Conservation (phyloP, 2,797 vertebrate species). For the Iguana delicatissima region DNA sequence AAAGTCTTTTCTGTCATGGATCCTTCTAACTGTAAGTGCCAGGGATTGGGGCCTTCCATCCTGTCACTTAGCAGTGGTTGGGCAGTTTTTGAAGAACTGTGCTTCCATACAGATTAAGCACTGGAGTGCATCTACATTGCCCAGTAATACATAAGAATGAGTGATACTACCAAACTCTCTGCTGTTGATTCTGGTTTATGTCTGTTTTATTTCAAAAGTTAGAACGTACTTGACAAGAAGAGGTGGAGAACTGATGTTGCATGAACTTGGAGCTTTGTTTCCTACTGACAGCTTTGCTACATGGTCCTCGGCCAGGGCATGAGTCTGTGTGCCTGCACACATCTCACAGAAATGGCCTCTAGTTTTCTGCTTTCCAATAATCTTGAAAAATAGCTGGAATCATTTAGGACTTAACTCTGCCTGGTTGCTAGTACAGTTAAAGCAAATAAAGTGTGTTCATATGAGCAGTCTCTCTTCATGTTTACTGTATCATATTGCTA, state of each 20-base stretch:
- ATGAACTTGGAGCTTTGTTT: slow-evolving; percentile 52
- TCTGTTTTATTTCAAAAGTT: slow-evolving; percentile 21
- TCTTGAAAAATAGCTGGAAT: slow-evolving; percentile 68
- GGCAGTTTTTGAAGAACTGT: not conserved
- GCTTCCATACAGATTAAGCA: not conserved
- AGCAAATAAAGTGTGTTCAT: slow-evolving; percentile 81
- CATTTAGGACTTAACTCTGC: slow-evolving; percentile 60
- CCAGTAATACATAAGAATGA: not conserved
- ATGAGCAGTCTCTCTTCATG: slow-evolving; percentile 77
- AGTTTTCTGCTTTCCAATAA: slow-evolving; percentile 47
- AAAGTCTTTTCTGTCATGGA: too few relatives aligned
- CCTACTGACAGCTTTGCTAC: slow-evolving; percentile 24
- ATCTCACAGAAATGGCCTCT: not conserved
- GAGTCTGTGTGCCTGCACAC: not conserved
- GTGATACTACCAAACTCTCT: not conserved
- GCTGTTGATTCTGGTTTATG: not conserved
- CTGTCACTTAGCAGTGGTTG: not conserved
- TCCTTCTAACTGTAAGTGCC: not conserved
- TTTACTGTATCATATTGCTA: slow-evolving; percentile 78
- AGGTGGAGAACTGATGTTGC: slow-evolving; percentile 25
- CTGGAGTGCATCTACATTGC: not conserved
- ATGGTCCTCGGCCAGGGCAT: not conserved
- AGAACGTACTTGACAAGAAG: not conserved
- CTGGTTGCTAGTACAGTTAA: slow-evolving; percentile 71
- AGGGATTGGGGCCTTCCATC: not conserved